Conservation (phyloP, 1,140 invertebrate genomes). For the Euglossa dilemma region DNA sequence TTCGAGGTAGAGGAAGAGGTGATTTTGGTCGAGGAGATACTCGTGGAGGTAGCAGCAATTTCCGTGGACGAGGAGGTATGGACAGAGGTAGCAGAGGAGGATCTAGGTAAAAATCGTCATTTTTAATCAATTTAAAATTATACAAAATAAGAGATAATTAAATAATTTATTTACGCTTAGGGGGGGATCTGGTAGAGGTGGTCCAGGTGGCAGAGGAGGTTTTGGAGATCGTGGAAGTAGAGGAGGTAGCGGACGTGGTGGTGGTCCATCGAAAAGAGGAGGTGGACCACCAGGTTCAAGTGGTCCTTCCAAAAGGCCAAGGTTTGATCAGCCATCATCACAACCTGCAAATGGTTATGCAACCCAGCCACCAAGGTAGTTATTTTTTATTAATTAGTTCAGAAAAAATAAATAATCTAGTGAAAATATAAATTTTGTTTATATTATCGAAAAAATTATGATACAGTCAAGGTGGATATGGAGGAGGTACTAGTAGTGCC, state of each 20-base stretch:
- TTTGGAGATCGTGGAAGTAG: slow-evolving; percentile 72
- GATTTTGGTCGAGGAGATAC: slow-evolving; percentile 72
- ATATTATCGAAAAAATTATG: background rate
- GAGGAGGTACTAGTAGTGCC: slow-evolving; percentile 71
- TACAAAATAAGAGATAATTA: background rate
- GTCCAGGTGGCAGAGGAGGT: slow-evolving; percentile 74
- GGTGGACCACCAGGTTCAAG: slow-evolving; percentile 78
- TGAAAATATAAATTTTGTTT: background rate
- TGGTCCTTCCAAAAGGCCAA: slow-evolving; percentile 79
- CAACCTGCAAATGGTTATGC: slow-evolving; percentile 80
- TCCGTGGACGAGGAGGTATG: slow-evolving; percentile 73
- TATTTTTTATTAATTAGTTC: background rate
- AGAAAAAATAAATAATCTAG: background rate
- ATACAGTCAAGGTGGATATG: slow-evolving; percentile 75
- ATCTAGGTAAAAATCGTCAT: slow-evolving; percentile 66
- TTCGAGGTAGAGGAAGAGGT: slow-evolving; percentile 72
- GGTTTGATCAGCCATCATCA: slow-evolving; percentile 77
- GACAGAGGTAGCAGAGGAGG: slow-evolving; percentile 76
- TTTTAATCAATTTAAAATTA: background rate
- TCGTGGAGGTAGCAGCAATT: slow-evolving; percentile 65
- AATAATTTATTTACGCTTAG: slow-evolving; percentile 44
- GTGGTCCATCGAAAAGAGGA: slow-evolving; percentile 78
- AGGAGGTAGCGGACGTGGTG: slow-evolving; percentile 68
- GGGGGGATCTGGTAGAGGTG: slow-evolving; percentile 75
- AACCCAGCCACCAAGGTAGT: slow-evolving; percentile 72